Evolutionary conservation across 1,140 invertebrate genomes (phyloP).

Genomic region (Drosophila kurseongensis): DNA sequence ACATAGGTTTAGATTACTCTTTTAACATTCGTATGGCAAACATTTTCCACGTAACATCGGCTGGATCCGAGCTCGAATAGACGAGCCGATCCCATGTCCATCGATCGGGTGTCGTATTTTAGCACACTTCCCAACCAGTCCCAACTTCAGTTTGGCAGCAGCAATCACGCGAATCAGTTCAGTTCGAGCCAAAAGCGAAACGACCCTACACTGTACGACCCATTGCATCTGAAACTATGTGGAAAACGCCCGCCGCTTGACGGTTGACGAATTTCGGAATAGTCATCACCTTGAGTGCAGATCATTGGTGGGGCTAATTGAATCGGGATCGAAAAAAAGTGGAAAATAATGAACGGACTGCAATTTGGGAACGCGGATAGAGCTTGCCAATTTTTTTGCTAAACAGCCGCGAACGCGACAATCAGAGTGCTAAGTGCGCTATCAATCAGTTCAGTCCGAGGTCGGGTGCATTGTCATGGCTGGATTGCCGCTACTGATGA

Average conservation of each 20-base stretch:
- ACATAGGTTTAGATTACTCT: not conserved
- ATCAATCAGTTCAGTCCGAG: slow-evolving; percentile 56
- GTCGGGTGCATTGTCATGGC: slow-evolving; percentile 49
- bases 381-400: slow-evolving; percentile 58
- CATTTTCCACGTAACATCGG: not conserved
- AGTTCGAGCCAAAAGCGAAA: slow-evolving; percentile 28
- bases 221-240: slow-evolving; percentile 52
- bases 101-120: slow-evolving; percentile 56
- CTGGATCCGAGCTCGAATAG: slow-evolving; percentile 30
- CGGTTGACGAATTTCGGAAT: slow-evolving; percentile 65
- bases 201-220: not conserved
- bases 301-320: slow-evolving; percentile 49
- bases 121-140: slow-evolving; percentile 11
- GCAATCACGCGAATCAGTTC: slow-evolving; percentile 63
- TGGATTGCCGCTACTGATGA: slow-evolving; percentile 14
- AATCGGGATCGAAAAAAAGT: slow-evolving; percentile 35
- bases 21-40: not conserved
- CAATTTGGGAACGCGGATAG: slow-evolving; percentile 63
- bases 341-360: slow-evolving; percentile 63
- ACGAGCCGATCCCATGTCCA: slow-evolving; percentile 46
- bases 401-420: slow-evolving; percentile 61
- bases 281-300: slow-evolving; percentile 60
- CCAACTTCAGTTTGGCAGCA: slow-evolving; percentile 62
- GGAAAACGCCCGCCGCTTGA: slow-evolving; percentile 47
- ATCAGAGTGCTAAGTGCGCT: slow-evolving; percentile 65